Percentiles rank a stretch among this genome's conserved stretches.
Evolutionary conservation across 2,113 vertebrate genomes (phyloP).

Genomic region (Mobula birostris): DNA sequence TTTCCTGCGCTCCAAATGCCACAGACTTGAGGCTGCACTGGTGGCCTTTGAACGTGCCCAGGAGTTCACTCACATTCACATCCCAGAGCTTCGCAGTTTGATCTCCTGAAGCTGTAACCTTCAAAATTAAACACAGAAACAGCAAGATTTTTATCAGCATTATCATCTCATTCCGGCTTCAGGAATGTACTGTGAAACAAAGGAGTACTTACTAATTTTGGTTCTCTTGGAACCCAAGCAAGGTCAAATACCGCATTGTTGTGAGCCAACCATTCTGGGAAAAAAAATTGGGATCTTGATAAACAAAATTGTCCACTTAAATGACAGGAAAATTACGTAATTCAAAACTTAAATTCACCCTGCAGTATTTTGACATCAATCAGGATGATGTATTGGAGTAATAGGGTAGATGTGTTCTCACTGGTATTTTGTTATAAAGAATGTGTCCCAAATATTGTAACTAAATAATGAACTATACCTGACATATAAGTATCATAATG

Average conservation of each 20-base stretch:
- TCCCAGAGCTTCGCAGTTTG: slow-evolving; percentile 92
- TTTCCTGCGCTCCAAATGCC: slow-evolving; percentile 78
- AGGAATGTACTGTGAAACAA: background rate
- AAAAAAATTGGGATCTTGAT: slow-evolving; percentile 22
- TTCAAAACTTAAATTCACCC: too few relatives aligned
- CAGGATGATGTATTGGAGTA: background rate
- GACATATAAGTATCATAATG: background rate
- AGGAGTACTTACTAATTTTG: slow-evolving; percentile 69
- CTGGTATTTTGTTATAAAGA: background rate
- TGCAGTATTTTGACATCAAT: background rate
- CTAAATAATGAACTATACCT: background rate
- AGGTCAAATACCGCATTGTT: slow-evolving; percentile 94
- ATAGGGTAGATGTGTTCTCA: background rate
- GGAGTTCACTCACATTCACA: slow-evolving; percentile 70
- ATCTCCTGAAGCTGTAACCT: slow-evolving; percentile 95
- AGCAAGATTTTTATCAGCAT: slow-evolving; percentile 38
- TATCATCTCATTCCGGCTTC: background rate
- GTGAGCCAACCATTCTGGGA: slow-evolving; percentile 87
- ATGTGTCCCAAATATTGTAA: background rate
- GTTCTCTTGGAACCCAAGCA: slow-evolving; percentile 85
- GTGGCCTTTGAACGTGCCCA: slow-evolving; percentile 87
- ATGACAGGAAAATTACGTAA: background rate
- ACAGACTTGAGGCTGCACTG: slow-evolving; percentile 95
- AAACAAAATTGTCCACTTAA: background rate
- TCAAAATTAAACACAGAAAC: slow-evolving; percentile 40